Conservation (phyloP, 2,888 invertebrate genomes). For the Eupithecia centaureata region DNA sequence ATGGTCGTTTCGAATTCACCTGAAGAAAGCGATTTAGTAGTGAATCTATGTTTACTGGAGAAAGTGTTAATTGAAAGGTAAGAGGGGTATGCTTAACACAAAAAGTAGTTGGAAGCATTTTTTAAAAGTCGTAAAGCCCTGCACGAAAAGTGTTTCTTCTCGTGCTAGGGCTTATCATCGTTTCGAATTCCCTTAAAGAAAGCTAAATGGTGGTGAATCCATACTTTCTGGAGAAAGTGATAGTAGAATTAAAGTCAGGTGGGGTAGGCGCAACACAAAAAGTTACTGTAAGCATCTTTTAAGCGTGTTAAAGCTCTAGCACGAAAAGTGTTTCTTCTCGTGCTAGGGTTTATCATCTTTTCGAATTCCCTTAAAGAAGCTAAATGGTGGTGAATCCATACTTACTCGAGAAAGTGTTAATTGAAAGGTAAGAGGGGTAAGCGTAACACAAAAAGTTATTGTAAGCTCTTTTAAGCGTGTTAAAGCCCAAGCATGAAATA, state of each 20-base stretch:
- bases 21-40: no score
- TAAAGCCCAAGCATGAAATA: neutral
- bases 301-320: neutral
- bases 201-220: constrained; percentile 81
- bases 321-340: neutral
- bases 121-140: no score
- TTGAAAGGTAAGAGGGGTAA: no score
- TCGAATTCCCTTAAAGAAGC: constrained; percentile 82
- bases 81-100: neutral
- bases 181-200: constrained; percentile 78
- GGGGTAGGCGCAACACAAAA: neutral
- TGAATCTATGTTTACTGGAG: neutral
- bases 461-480: no score
- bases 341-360: no score
- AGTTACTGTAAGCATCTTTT: neutral
- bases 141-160: no score
- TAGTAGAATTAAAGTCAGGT: neutral
- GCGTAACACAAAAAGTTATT: no score
- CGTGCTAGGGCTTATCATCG: no score
- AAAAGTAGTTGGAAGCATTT: neutral
- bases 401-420: no score
- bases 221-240: neutral
- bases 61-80: neutral
- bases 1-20: no score
- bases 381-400: constrained; percentile 88